Evolutionary conservation across 2,797 vertebrate species (phyloP).

Genomic region (Antrozous pallidus): DNA sequence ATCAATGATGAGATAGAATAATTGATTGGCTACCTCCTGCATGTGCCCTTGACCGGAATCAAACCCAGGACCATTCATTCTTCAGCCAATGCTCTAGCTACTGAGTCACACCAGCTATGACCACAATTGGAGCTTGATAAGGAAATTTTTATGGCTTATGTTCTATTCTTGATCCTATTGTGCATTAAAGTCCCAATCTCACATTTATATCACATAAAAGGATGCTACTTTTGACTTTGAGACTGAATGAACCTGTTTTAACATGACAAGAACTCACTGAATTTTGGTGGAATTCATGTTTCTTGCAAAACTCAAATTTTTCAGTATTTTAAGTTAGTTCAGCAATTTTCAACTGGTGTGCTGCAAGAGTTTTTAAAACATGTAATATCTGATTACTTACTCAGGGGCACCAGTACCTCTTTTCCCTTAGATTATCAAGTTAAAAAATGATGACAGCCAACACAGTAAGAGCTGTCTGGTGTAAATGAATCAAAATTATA

Average conservation of each 20-base stretch:
- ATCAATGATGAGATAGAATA: no score
- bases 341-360: background rate
- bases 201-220: constrained; percentile 42
- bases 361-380: background rate
- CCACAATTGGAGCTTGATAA: constrained; percentile 1
- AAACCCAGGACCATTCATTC: no score
- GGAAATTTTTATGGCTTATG: background rate
- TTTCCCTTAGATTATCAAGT: background rate
- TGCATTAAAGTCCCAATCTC: constrained; percentile 28
- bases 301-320: constrained; percentile 57
- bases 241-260: constrained; percentile 45
- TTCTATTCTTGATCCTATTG: background rate
- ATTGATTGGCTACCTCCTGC: no score
- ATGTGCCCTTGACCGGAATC: no score
- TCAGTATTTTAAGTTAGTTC: constrained; percentile 44
- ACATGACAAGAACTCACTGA: constrained; percentile 35
- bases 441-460: background rate
- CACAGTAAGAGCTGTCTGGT: no score
- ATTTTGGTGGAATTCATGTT: constrained; percentile 57
- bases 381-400: background rate
- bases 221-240: constrained; percentile 36
- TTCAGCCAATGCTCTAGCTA: no score
- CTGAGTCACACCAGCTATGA: no score
- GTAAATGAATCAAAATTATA: background rate
- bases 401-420: background rate